These are phyloP conservation scores for Eudasyphora cyanicolor DNA, from an alignment of 2,888 invertebrate species.

Conservation along the genomic window DNA sequence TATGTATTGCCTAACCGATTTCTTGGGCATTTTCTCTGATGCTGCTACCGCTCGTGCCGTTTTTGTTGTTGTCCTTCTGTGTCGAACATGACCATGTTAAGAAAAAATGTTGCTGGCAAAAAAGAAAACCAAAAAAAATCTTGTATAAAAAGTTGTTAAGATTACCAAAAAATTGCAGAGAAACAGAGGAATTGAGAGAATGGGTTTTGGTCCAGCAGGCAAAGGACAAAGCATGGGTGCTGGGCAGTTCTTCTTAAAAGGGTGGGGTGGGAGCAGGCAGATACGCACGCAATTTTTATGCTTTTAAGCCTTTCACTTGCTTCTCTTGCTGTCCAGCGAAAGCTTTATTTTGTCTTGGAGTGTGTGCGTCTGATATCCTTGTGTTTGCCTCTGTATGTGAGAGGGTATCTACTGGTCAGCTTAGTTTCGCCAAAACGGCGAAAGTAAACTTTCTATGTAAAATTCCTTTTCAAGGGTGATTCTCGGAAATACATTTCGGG, in stretches of 20 bases:
- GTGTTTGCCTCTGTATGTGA: not conserved
- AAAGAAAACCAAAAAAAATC: constrained; percentile 4
- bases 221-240: constrained; percentile 1
- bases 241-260: not conserved
- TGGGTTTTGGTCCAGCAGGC: not conserved
- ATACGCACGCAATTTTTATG: not conserved
- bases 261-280: not conserved
- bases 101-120: constrained; percentile 27
- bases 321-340: not conserved
- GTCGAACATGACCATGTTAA: constrained; percentile 36
- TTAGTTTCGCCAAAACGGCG: not conserved
- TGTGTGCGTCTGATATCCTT: not conserved
- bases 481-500: constrained; percentile 17
- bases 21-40: constrained; percentile 25
- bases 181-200: not conserved
- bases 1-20: constrained; percentile 17
- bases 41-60: constrained; percentile 31
- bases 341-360: too few species aligned
- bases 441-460: constrained; percentile 13
- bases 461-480: constrained; percentile 42
- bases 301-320: constrained; percentile 9
- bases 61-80: not conserved
- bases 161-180: constrained; percentile 33
- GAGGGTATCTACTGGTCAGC: constrained; percentile 2
- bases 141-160: constrained; percentile 39